Conservation (phyloP, 2,797 vertebrate genomes). For the Semotilus atromaculatus region DNA sequence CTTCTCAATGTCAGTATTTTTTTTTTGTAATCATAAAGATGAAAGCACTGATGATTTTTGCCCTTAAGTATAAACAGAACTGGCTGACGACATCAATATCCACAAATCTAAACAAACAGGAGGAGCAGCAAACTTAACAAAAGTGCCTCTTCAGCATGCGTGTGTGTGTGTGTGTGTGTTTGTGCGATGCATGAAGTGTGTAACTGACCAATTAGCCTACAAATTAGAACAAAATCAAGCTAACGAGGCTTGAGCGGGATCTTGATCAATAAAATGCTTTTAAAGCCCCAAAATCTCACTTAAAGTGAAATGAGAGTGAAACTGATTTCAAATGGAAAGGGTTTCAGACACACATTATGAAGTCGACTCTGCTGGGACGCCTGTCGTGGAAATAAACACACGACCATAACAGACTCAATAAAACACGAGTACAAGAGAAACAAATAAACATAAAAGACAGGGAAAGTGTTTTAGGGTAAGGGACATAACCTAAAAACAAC, state of each 20-base stretch:
- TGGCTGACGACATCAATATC: slow-evolving; percentile 77
- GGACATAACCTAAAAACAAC: slow-evolving; percentile 27
- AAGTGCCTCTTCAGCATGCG: slow-evolving; percentile 45
- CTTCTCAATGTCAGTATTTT: slow-evolving; percentile 10
- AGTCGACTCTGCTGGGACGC: slow-evolving; percentile 30
- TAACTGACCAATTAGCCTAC: slow-evolving; percentile 7
- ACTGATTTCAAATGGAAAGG: slow-evolving; percentile 11
- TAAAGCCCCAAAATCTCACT: background rate
- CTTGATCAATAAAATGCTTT: slow-evolving; percentile 3
- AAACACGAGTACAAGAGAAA: slow-evolving; percentile 50
- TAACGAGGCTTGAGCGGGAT: background rate
- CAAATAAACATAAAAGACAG: slow-evolving; percentile 31
- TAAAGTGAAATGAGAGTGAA: slow-evolving; percentile 8
- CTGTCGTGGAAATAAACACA: slow-evolving; percentile 30
- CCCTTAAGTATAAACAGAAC: slow-evolving; percentile 75
- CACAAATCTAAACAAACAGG: slow-evolving; percentile 58
- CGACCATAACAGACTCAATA: slow-evolving; percentile 45
- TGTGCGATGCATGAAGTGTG: background rate
- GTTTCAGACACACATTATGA: slow-evolving; percentile 9
- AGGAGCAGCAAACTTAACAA: slow-evolving; percentile 19
- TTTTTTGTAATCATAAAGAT: slow-evolving; percentile 43
- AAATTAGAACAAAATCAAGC: slow-evolving; percentile 20
- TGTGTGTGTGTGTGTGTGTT: slow-evolving; percentile 39
- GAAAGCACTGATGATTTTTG: slow-evolving; percentile 60
- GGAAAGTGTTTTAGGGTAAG: slow-evolving; percentile 33